Percentiles rank a stretch among this genome's conserved stretches.
Evolutionary conservation across 1,140 invertebrate species (phyloP).

Genomic region (Lordiphosa clarofinis): DNA sequence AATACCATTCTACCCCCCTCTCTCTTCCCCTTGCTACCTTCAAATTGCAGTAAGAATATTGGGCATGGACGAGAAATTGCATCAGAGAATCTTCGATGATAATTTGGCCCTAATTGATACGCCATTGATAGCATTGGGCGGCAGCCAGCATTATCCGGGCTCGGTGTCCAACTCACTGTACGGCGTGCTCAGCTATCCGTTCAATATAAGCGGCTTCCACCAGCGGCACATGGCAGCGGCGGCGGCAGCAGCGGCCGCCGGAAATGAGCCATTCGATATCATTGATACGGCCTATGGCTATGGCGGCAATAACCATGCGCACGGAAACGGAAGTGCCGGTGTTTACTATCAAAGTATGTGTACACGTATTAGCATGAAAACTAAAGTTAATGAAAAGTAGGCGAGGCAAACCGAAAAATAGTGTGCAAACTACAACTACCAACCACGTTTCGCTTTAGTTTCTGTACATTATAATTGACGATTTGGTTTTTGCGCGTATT

Average conservation of each 20-base stretch:
- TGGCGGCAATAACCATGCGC: conserved; percentile 53
- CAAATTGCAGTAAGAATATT: conserved; percentile 79
- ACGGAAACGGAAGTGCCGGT: conserved; percentile 70
- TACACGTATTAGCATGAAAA: conserved; percentile 72
- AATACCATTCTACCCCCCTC: conserved; percentile 59
- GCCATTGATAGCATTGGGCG: conserved; percentile 70
- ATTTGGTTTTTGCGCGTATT: conserved; percentile 44
- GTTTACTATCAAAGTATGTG: conserved; percentile 78
- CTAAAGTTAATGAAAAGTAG: conserved; percentile 27
- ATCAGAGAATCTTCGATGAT: conserved; percentile 79
- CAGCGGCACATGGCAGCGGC: conserved; percentile 70
- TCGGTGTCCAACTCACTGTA: conserved; percentile 41
- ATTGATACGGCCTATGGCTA: conserved; percentile 74
- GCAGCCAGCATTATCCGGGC: conserved; percentile 72
- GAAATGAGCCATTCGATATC: conserved; percentile 74
- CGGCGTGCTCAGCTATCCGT: conserved; percentile 77
- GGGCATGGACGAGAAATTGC: conserved; percentile 79
- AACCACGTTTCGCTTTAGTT: not conserved
- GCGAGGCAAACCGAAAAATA: conserved; percentile 9
- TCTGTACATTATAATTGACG: conserved; percentile 27
- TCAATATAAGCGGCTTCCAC: conserved; percentile 79
- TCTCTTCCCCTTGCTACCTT: conserved; percentile 60
- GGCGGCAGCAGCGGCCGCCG: conserved; percentile 48
- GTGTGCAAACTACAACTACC: not conserved
- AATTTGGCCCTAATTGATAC: conserved; percentile 79